Evolutionary conservation across 2,888 invertebrate genomes (phyloP).

Genomic region (Watsonalla cultraria): DNA sequence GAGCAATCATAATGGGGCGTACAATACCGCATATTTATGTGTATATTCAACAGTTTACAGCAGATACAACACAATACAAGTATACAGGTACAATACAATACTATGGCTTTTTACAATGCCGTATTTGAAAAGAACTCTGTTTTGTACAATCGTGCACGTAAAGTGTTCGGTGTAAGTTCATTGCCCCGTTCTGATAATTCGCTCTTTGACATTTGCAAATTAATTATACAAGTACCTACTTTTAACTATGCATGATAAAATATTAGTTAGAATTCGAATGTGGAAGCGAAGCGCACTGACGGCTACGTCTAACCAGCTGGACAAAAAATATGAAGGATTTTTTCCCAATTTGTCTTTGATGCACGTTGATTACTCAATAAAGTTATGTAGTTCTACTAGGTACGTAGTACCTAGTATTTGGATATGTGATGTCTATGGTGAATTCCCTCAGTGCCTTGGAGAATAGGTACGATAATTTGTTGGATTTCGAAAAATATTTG

Average conservation of each 20-base stretch:
- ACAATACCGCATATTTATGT: slow-evolving; percentile 44
- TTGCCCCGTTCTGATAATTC: slow-evolving; percentile 36
- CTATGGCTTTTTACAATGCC: slow-evolving; percentile 49
- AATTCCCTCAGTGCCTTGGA: background rate
- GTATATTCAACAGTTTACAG: slow-evolving; percentile 54
- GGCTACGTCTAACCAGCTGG: too few relatives aligned
- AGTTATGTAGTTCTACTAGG: background rate
- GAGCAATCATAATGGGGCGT: slow-evolving; percentile 44
- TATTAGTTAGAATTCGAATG: too few relatives aligned
- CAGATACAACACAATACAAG: slow-evolving; percentile 26
- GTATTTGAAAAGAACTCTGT: slow-evolving; percentile 52
- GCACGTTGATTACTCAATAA: too few relatives aligned
- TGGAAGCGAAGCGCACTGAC: too few relatives aligned
- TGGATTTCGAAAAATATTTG: background rate
- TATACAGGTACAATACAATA: slow-evolving; percentile 39
- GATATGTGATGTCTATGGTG: background rate
- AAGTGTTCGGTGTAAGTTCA: slow-evolving; percentile 51
- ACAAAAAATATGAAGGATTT: too few relatives aligned
- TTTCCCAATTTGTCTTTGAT: too few relatives aligned
- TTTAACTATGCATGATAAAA: too few relatives aligned
- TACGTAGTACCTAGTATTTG: background rate
- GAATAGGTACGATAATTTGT: background rate
- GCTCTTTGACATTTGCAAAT: slow-evolving; percentile 7
- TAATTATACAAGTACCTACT: background rate
- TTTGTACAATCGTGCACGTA: slow-evolving; percentile 47